Evolutionary conservation across 2,113 vertebrate species (phyloP), one percentile per base, ranked within the genome.

Genomic region (Marmota flaviventris): DNA sequence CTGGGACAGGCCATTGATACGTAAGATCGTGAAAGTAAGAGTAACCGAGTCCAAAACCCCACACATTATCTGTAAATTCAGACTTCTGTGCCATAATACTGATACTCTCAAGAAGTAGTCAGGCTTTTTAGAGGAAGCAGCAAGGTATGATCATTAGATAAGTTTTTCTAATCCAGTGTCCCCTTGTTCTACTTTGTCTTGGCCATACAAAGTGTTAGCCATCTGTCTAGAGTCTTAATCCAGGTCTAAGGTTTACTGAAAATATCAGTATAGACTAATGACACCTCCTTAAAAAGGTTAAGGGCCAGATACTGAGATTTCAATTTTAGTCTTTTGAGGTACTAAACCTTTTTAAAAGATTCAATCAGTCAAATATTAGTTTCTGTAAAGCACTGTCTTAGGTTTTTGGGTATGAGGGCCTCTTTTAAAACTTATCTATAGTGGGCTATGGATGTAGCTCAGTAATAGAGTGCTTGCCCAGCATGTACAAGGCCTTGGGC

Each of bases 111-210:
- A 86, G 76, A 93, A 93, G 39, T 85, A 75, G 45, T 53, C 77
- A 86, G 77, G 14, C 34, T 73, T 69, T 84, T 69, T 53, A 69
- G 34, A 87, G 48, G 42, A 85, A 58, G 53, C 42, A 67, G 24
- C 42, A 72, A 51, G 29, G 65, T 93, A 84, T 5, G 32, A 34
- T 89, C 13, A 45, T 82, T 58, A 82, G 72, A 14, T 48, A 76
- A 63, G 17, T 4, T 88, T 85, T 72, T 67, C 70, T 85, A 70
- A 84, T 76, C 16, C 58, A 63, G 0, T 94, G 88, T 91, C 39
- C 39, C n/a, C 72, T 91, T 48, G 39, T 94, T 84, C 78, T 72
- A 18, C 69, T 79, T 96, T 89, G 93, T 70, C 22, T 42, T 85
- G 18, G 83, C 85, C 13, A 24, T 90, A n/a, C 75, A 48, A 87